Evolutionary conservation across 1,140 invertebrate genomes (phyloP), one percentile per base, ranked within the genome.

Genomic region (Sesamia nonagrioides): DNA sequence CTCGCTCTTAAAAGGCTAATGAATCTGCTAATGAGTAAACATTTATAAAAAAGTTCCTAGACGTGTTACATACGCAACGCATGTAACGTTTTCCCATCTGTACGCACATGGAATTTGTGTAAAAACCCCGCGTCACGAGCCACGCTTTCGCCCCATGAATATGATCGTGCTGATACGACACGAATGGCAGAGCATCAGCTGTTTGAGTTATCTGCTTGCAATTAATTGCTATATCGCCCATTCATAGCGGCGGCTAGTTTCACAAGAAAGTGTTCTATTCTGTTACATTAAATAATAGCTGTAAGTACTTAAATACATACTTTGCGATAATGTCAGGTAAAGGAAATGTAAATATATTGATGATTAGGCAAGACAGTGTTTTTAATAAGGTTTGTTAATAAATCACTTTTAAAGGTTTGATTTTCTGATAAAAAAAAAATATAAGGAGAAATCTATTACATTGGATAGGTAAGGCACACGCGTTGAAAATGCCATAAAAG

Each of bases 141-240:
- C 79, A 83, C 86, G 88, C 88, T 92, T 91, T 92, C 89, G 85
- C 88, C 82, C 82, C 82, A 83, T 85, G 85, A 85, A 82, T 84
- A 82, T 50, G 83, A 82, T 85, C 82, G 86, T 86, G 78, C 72
- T 63, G 85, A 78, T 80, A 75, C 85, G 83, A 81, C 83, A 85
- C 85, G 84, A 85, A 78, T 85, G 84, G 80, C 86, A 80, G 84
- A 82, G 79, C 88, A 91, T 90, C 89, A 91, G 89, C 88, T 92
- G 91, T 91, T 88, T 71, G 79, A 80, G 82, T 82, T 84, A 85
- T 86, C 84, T 84, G 81, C 82, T 78, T 78, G 80, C 81, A 89
- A 90, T 91, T 91, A 91, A 89, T 86, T 87, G 85, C 83, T 81
- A 88, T 88, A 89, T 84, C 87, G 82, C 80, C 84, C 87, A 89